phyloP scores from a whole-genome alignment of 2,888 invertebrate species.

The Hecatera dysodea region DNA sequence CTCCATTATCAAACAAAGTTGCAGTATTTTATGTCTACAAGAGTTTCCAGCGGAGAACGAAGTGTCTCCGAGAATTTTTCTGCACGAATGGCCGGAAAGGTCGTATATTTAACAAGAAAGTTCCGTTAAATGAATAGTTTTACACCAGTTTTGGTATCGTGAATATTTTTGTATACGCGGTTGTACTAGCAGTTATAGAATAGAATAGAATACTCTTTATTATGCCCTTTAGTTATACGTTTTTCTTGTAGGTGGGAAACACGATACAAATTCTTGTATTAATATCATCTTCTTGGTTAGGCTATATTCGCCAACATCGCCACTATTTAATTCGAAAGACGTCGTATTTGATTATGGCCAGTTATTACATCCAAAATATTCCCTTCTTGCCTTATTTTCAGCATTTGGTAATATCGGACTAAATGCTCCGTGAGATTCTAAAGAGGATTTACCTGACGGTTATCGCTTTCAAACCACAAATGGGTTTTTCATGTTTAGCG shows the following conservation, averaged over 20 bases:
- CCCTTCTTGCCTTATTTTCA: background rate
- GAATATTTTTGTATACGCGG: background rate
- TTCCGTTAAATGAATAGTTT: constrained; percentile 6
- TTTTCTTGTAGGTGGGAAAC: too few relatives aligned
- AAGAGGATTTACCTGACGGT: constrained; percentile 13
- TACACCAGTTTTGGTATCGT: background rate
- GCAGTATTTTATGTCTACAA: constrained; percentile 45
- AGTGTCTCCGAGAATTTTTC: constrained; percentile 10
- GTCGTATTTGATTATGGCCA: background rate
- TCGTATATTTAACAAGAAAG: constrained; percentile 11
- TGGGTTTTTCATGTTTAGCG: constrained; percentile 23
- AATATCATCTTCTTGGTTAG: background rate
- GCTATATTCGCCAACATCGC: background rate
- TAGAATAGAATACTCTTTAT: too few relatives aligned
- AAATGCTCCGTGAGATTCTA: background rate
- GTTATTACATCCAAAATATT: background rate
- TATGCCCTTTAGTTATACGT: too few relatives aligned
- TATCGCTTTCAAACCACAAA: constrained; percentile 19
- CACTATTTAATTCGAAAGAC: background rate
- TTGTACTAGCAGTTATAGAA: too few relatives aligned
- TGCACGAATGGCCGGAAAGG: background rate
- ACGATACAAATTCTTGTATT: too few relatives aligned
- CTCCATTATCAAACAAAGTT: constrained; percentile 37
- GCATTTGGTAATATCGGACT: background rate
- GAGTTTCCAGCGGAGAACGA: background rate